Percentiles rank a stretch among this genome's conserved stretches.
These are phyloP conservation scores for Notechis scutatus DNA, from an alignment of 2,113 vertebrate species.

Conservation along the genomic window DNA sequence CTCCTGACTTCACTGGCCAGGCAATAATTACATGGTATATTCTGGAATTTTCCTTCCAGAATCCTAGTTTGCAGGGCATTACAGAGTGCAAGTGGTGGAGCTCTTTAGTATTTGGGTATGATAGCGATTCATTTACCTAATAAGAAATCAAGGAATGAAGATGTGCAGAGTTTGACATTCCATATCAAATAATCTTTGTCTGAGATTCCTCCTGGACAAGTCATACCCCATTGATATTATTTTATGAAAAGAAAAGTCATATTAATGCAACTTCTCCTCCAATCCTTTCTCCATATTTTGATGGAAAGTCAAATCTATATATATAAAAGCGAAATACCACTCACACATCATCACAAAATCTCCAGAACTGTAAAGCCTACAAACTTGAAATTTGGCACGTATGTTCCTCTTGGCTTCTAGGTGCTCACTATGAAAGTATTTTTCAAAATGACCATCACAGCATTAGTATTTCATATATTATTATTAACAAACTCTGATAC, in stretches of 20 bases:
- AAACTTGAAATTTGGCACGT: too few species aligned
- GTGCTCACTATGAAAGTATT: too few species aligned
- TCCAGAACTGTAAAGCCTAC: too few species aligned
- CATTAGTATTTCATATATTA: too few species aligned
- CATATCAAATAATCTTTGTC: background rate
- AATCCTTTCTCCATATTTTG: background rate
- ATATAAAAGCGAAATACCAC: too few species aligned
- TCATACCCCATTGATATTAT: background rate
- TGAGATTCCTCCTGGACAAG: background rate
- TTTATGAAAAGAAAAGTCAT: background rate
- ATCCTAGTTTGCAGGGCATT: background rate
- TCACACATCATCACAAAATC: too few species aligned
- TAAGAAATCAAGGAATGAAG: background rate
- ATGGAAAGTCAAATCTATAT: background rate
- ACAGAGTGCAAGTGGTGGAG: background rate
- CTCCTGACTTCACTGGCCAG: background rate
- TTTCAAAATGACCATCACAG: too few species aligned
- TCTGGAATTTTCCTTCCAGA: background rate
- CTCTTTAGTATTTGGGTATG: background rate
- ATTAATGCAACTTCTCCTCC: background rate
- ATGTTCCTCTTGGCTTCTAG: too few species aligned
- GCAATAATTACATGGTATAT: background rate
- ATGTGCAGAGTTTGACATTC: background rate
- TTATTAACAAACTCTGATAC: too few species aligned
- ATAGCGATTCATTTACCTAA: background rate